Evolutionary conservation across 1,140 invertebrate genomes (phyloP).

Genomic region (Psilanteris sp.): DNA sequence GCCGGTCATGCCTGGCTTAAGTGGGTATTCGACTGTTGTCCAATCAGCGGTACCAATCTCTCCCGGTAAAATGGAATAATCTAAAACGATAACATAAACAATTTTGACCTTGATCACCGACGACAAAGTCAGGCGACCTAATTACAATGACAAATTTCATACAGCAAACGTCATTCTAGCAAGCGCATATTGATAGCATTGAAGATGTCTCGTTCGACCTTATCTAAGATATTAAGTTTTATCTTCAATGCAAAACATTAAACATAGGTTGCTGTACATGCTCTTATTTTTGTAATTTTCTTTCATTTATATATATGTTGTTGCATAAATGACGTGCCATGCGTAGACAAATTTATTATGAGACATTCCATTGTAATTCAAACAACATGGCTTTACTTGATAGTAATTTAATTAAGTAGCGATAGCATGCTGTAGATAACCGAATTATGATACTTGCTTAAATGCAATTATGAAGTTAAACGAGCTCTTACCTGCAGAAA

Average conservation of each 20-base stretch:
- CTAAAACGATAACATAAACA: slow-evolving; percentile 72
- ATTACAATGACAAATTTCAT: too few relatives aligned
- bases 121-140: too few relatives aligned
- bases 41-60: slow-evolving; percentile 70
- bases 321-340: slow-evolving; percentile 31
- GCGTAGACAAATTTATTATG: neutral
- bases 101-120: slow-evolving; percentile 11
- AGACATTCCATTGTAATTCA: neutral
- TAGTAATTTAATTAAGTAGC: slow-evolving; percentile 22
- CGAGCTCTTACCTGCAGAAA: slow-evolving; percentile 57
- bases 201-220: too few relatives aligned
- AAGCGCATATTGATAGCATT: slow-evolving; percentile 27
- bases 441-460: slow-evolving; percentile 12
- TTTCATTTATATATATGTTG: neutral
- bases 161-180: slow-evolving; percentile 57
- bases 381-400: slow-evolving; percentile 13
- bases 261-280: slow-evolving; percentile 23
- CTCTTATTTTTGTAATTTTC: too few relatives aligned
- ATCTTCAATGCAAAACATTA: slow-evolving; percentile 1
- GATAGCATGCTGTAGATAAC: slow-evolving; percentile 48
- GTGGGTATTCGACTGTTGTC: slow-evolving; percentile 81
- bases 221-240: neutral
- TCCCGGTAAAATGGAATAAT: slow-evolving; percentile 72
- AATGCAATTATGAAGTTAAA: slow-evolving; percentile 44
- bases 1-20: slow-evolving; percentile 75